phyloP scores from a whole-genome alignment of 1,140 invertebrate genomes.

The Leptinotarsa defecta region DNA sequence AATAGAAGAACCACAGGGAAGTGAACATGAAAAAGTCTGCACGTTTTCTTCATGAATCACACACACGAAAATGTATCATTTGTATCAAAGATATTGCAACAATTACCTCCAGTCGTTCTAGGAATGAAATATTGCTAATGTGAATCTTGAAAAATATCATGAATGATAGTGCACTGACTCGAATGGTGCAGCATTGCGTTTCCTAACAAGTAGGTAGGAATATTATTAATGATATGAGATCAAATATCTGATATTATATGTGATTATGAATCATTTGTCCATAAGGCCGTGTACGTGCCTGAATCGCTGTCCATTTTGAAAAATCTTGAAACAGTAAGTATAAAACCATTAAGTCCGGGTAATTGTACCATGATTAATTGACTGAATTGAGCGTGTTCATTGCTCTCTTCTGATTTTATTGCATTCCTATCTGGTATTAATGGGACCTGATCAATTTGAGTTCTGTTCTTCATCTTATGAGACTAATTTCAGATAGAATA shows the following conservation, averaged over 20 bases:
- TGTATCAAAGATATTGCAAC: slow-evolving; percentile 5
- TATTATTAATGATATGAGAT: slow-evolving; percentile 7
- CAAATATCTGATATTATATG: slow-evolving; percentile 6
- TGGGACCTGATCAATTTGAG: too few species aligned
- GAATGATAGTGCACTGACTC: neutral
- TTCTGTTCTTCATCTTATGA: too few species aligned
- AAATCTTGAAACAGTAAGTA: slow-evolving; percentile 1
- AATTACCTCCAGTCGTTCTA: slow-evolving; percentile 1
- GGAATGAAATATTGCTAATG: slow-evolving; percentile 8
- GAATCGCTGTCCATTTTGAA: neutral
- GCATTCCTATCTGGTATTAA: neutral
- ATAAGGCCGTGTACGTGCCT: slow-evolving; percentile 2
- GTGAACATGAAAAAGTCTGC: neutral
- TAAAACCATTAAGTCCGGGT: neutral
- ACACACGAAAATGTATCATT: slow-evolving; percentile 6
- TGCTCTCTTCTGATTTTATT: neutral
- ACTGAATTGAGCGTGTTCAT: neutral
- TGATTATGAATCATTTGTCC: slow-evolving; percentile 8
- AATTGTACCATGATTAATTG: slow-evolving; percentile 9
- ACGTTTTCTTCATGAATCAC: neutral
- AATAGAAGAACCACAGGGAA: too few species aligned
- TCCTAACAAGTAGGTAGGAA: slow-evolving; percentile 6
- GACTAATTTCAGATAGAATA: too few species aligned
- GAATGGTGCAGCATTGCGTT: neutral
- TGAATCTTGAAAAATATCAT: neutral